Percentiles rank a stretch among this genome's conserved stretches.
phyloP scores from a whole-genome alignment of 2,888 invertebrate species.

The Romanomermis culicivorax region DNA sequence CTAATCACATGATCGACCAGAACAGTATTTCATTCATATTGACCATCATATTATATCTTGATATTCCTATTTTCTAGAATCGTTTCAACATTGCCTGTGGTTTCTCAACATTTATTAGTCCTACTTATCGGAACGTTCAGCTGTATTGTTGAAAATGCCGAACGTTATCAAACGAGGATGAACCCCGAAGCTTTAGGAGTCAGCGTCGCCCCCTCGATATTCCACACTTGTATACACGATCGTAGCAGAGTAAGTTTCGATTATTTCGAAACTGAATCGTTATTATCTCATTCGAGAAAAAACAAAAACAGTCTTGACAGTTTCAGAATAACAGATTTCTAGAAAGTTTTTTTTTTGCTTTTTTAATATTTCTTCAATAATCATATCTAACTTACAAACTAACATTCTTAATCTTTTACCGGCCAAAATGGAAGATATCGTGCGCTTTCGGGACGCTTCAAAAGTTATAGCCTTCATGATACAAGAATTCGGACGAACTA shows the following conservation, averaged over 20 bases:
- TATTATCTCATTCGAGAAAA: not conserved
- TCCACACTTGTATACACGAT: constrained; percentile 82
- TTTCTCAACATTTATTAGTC: constrained; percentile 76
- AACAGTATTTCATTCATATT: too few species aligned
- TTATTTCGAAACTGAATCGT: not conserved
- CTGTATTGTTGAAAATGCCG: constrained; percentile 74
- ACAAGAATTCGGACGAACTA: constrained; percentile 83
- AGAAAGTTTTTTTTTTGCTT: too few species aligned
- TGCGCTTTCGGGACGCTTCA: constrained; percentile 71
- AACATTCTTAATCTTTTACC: constrained; percentile 37
- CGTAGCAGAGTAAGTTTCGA: constrained; percentile 41
- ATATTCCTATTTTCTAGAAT: constrained; percentile 41
- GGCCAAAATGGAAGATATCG: constrained; percentile 82
- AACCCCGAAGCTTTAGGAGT: constrained; percentile 82
- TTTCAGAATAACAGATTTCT: too few species aligned
- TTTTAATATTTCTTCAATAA: too few species aligned
- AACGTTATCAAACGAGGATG: constrained; percentile 73
- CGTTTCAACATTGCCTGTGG: constrained; percentile 55
- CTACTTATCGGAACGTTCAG: constrained; percentile 89
- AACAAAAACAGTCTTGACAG: too few species aligned
- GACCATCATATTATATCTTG: too few species aligned
- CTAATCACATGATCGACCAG: too few species aligned
- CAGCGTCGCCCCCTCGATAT: constrained; percentile 82
- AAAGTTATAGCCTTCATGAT: constrained; percentile 88
- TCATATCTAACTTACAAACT: too few species aligned